Conservation (phyloP, 2,888 invertebrate genomes). For the Folsomia candida region DNA sequence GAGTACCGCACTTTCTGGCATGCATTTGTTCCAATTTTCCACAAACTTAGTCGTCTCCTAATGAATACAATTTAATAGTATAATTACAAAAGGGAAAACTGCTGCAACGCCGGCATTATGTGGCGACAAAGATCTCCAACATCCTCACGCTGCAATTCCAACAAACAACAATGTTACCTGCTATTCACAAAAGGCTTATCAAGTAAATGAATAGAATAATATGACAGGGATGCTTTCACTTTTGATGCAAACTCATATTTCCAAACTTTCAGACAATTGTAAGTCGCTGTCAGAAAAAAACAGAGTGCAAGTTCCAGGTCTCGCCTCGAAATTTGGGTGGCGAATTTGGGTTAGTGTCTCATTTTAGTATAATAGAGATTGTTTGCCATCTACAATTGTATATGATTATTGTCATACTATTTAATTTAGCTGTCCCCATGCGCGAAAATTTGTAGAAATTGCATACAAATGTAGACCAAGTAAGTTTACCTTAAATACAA, state of each 20-base stretch:
- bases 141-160: neutral
- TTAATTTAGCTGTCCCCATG: slow-evolving; percentile 85
- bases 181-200: slow-evolving; percentile 43
- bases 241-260: too few species aligned
- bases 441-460: slow-evolving; percentile 88
- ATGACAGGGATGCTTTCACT: neutral
- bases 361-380: too few species aligned
- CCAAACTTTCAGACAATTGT: slow-evolving; percentile 89
- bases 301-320: slow-evolving; percentile 85
- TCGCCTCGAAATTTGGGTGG: slow-evolving; percentile 76
- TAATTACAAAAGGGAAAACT: too few species aligned
- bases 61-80: too few species aligned
- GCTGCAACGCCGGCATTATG: slow-evolving; percentile 60
- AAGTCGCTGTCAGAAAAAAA: slow-evolving; percentile 87
- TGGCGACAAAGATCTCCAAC: slow-evolving; percentile 53
- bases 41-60: too few species aligned
- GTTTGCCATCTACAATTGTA: too few species aligned
- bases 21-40: too few species aligned
- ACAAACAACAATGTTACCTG: slow-evolving; percentile 38
- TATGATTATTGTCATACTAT: too few species aligned
- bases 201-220: slow-evolving; percentile 32
- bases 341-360: too few species aligned
- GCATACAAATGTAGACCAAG: slow-evolving; percentile 96
- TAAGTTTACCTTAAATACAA: slow-evolving; percentile 61
- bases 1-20: too few species aligned